Conservation (phyloP, 2,888 invertebrate species). For the Cinara cedri region DNA sequence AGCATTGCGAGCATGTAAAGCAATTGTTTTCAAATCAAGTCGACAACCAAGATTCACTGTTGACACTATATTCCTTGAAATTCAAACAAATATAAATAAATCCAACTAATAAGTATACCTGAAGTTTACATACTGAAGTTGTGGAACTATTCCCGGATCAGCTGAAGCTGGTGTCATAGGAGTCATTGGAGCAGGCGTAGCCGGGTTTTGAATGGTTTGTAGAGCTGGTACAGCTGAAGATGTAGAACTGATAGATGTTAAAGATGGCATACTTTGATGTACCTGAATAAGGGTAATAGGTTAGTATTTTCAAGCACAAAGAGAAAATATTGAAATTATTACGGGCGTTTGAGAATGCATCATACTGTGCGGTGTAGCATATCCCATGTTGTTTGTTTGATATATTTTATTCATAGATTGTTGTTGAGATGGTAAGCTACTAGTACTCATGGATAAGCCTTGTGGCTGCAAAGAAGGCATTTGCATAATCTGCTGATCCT, state of each 20-base stretch:
- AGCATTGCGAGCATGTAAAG: slow-evolving; percentile 95
- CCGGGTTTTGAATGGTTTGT: slow-evolving; percentile 66
- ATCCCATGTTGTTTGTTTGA: slow-evolving; percentile 65
- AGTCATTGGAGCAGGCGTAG: slow-evolving; percentile 80
- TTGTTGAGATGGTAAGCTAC: slow-evolving; percentile 37
- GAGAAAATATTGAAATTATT: slow-evolving; percentile 61
- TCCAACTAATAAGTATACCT: no score
- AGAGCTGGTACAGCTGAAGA: slow-evolving; percentile 41
- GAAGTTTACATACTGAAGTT: slow-evolving; percentile 75
- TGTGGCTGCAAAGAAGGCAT: slow-evolving; percentile 69
- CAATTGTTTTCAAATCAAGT: slow-evolving; percentile 94
- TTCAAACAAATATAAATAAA: neutral
- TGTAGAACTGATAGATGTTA: slow-evolving; percentile 44
- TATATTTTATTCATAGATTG: slow-evolving; percentile 64
- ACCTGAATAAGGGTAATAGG: slow-evolving; percentile 4
- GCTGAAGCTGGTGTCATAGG: slow-evolving; percentile 90
- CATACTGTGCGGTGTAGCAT: slow-evolving; percentile 80
- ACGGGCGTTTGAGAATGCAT: slow-evolving; percentile 92
- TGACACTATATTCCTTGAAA: slow-evolving; percentile 89
- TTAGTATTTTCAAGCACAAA: neutral
- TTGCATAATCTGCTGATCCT: slow-evolving; percentile 83
- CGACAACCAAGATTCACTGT: slow-evolving; percentile 96
- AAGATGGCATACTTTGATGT: slow-evolving; percentile 55
- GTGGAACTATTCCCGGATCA: slow-evolving; percentile 92
- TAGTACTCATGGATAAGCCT: slow-evolving; percentile 36